Conservation (phyloP, 2,113 vertebrate genomes). For the Gavia stellata region DNA sequence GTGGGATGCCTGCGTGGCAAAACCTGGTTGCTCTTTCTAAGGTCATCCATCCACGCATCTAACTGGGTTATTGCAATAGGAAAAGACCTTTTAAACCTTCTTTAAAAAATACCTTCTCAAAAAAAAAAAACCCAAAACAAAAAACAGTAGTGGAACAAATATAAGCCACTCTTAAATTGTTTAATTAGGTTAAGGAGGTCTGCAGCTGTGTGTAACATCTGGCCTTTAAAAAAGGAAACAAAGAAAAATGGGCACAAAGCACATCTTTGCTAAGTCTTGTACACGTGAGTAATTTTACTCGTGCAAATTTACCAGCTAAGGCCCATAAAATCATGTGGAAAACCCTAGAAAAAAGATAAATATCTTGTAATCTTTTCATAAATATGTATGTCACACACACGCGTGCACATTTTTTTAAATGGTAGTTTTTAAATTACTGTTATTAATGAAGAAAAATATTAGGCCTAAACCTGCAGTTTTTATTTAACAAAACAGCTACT, state of each 20-base stretch:
- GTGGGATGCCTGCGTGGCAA: not conserved
- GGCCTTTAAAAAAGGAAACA: not conserved
- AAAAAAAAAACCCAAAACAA: not conserved
- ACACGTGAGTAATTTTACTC: not conserved
- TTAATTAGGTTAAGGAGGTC: not conserved
- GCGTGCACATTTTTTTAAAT: rapidly evolving
- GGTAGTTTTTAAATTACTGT: not conserved
- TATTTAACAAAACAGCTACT: not conserved
- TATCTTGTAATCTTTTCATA: not conserved
- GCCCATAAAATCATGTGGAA: not conserved
- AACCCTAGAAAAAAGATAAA: not conserved
- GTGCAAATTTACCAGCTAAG: not conserved
- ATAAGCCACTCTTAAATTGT: not conserved
- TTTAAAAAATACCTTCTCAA: not conserved
- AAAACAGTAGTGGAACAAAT: not conserved
- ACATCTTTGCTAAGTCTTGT: not conserved
- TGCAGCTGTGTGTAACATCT: not conserved
- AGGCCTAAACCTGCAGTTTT: not conserved
- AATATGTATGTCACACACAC: not conserved
- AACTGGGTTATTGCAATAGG: not conserved
- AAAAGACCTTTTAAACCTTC: not conserved
- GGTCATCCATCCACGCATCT: not conserved
- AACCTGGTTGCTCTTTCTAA: not conserved
- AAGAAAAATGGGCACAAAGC: not conserved
- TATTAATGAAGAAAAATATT: not conserved